These are phyloP conservation scores for Coryphaenoides rupestris DNA, from an alignment of 2,113 vertebrate genomes.

Conservation along the genomic window DNA sequence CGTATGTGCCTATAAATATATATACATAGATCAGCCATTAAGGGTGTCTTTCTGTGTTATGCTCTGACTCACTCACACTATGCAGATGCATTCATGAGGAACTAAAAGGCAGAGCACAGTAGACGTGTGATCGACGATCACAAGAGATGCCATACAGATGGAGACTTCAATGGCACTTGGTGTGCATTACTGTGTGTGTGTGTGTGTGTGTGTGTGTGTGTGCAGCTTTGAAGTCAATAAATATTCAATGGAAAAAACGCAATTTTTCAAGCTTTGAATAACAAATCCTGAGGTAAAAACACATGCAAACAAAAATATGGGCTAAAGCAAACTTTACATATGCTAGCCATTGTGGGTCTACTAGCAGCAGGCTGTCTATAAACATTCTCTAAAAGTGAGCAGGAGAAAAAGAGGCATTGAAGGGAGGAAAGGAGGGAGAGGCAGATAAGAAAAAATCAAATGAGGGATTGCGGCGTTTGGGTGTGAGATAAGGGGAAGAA, in stretches of 20 bases:
- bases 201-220: slow-evolving; percentile 4
- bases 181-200: slow-evolving; percentile 9
- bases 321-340: too few relatives aligned
- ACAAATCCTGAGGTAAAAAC: too few relatives aligned
- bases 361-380: too few relatives aligned
- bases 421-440: too few relatives aligned
- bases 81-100: background rate
- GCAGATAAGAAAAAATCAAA: too few relatives aligned
- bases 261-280: background rate
- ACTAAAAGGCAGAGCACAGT: slow-evolving; percentile 2
- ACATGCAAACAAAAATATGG: background rate
- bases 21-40: too few relatives aligned
- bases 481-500: too few relatives aligned
- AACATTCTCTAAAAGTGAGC: too few relatives aligned
- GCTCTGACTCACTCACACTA: slow-evolving; percentile 3
- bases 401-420: too few relatives aligned
- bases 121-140: slow-evolving; percentile 10
- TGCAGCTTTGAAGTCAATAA: slow-evolving; percentile 44
- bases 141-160: slow-evolving; percentile 37
- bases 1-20: too few relatives aligned
- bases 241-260: background rate
- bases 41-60: background rate
- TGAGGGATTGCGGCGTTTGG: too few relatives aligned
- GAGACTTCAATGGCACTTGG: slow-evolving; percentile 17
- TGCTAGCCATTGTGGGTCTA: too few relatives aligned